Base-by-base conservation (phyloP, 2,888 invertebrate species). In the Meiosimyza decipiens region DNA sequence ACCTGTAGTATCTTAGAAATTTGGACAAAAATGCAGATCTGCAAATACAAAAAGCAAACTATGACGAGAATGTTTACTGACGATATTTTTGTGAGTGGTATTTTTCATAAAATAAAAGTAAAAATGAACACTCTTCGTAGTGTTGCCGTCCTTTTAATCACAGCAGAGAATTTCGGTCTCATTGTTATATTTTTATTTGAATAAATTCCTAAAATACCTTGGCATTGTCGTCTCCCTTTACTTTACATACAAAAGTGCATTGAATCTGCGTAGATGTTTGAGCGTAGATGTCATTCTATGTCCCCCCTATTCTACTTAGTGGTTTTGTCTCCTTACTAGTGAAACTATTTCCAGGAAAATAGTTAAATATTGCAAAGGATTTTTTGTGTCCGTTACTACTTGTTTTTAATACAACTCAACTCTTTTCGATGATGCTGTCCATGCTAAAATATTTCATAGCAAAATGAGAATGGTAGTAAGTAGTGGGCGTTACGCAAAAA, bases 311-410 rank as follows among this genome's bases (percentile, higher is more conserved):
- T 15, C 28, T 6, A 40, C 40, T 28, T 40, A 15, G 57, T 57
- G 57, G 28, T 18, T 9, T n/a, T 40, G 57, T 22, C 67, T 47
- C 15, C 57, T 22, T 40, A 33, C 51, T 52, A 51, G 62, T 51
- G 51, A 60, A 70, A 70, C 69, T 70, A 70, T 60, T 59, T 51
- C 69, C 16, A 9, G 33, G 69, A 52, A 62, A 40, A 62, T 60
- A 50, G 60, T 33, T 33, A 60, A 12, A 52, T 28, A 28, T 40
- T 40, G 40, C 40, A 40, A 40, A 9, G 40, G 40, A 40, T 40
- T 40, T 9, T 40, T 16, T 47, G 49, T 47, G 33, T 40, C 22
- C 47, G 47, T 22, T 9, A 28, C 57, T 57, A 47, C 63, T 63
- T 28, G 57, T 49, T 68, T 28, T 18, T 15, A 66, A 66, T 57